These are phyloP conservation scores for Lordiphosa collinella DNA, from an alignment of 1,140 invertebrate genomes.

Conservation along the genomic window DNA sequence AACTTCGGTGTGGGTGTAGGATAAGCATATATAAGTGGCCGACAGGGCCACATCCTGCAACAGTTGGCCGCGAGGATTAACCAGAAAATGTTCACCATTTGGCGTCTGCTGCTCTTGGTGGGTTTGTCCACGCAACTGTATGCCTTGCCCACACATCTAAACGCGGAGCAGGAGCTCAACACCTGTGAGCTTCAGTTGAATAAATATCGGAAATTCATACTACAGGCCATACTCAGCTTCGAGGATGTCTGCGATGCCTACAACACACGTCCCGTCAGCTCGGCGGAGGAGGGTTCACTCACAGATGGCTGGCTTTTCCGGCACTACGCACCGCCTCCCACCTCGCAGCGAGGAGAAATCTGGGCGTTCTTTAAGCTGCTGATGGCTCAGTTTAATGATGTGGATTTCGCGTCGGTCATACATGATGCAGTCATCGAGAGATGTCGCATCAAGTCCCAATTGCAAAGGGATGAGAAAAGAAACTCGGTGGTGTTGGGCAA, in stretches of 20 bases:
- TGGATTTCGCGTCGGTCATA: slow-evolving; percentile 62
- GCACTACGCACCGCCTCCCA: slow-evolving; percentile 57
- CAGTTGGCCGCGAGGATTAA: slow-evolving; percentile 55
- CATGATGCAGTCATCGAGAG: slow-evolving; percentile 71
- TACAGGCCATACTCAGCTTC: slow-evolving; percentile 72
- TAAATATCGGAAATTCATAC: slow-evolving; percentile 68
- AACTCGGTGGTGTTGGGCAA: slow-evolving; percentile 75
- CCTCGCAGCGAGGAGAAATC: slow-evolving; percentile 64
- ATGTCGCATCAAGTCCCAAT: slow-evolving; percentile 59
- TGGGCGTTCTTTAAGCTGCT: slow-evolving; percentile 75
- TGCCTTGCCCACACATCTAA: slow-evolving; percentile 28
- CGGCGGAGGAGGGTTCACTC: slow-evolving; percentile 26
- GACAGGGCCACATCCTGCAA: slow-evolving; percentile 19
- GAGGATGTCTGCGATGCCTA: slow-evolving; percentile 77
- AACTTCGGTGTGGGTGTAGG: slow-evolving; percentile 2
- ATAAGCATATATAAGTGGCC: slow-evolving; percentile 45
- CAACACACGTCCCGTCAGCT: slow-evolving; percentile 31
- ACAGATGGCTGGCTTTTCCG: slow-evolving; percentile 50
- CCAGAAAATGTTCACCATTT: slow-evolving; percentile 35
- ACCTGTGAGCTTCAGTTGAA: slow-evolving; percentile 65
- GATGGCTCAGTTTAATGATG: slow-evolving; percentile 75
- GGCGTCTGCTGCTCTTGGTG: slow-evolving; percentile 45
- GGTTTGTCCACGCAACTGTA: slow-evolving; percentile 36
- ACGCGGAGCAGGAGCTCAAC: slow-evolving; percentile 28
- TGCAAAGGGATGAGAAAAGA: slow-evolving; percentile 71